Base-by-base conservation (phyloP, 2,113 vertebrate genomes). In the Cyprinodon brontotheroides region DNA sequence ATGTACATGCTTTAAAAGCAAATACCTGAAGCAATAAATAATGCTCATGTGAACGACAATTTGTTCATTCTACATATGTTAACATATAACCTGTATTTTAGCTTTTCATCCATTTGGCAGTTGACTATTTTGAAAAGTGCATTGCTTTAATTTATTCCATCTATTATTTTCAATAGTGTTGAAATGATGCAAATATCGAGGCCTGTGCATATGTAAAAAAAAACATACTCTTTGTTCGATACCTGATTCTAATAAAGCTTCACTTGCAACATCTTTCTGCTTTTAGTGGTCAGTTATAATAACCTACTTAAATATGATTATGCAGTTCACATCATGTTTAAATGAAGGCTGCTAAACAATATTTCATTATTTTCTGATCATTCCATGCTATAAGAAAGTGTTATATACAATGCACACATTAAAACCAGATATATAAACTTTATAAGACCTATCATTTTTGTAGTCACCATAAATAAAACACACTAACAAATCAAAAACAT, bases 1-100 rank as follows among this genome's bases (percentile, higher is more conserved):
- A 67, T 81, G 68, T 81, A 83, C 85, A 87, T 90, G 87, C 84
- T 91, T 90, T 88, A 88, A 88, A 90, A 89, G 91, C 90, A 93
- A 92, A 87, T 89, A 88, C 90, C 89, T 89, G 71, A 94, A 94
- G 93, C 94, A 95, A 95, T 95, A 95, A 94, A 92, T 85, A 86
- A 91, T 81, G 89, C 89, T 92, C 84, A 85, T 85, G 74, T 81
- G 48, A 89, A 82, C 74, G 82, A 84, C 71, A 65, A 84, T 57
- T 74, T 89, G 68, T 77, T 77, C n/a, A 61, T 84, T 64, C 62
- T 68, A 45, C 50, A 50, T 74, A n/a, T 75, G 41, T 65, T 36
- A 59, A 65, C 15, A 60, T 80, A 41, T 75, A 17, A 37, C 29
- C 9, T 10, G 65, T 66, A 13, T 60, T 48, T 45, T 60, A 62